Conservation (phyloP, 2,888 invertebrate genomes). For the Labia minor region DNA sequence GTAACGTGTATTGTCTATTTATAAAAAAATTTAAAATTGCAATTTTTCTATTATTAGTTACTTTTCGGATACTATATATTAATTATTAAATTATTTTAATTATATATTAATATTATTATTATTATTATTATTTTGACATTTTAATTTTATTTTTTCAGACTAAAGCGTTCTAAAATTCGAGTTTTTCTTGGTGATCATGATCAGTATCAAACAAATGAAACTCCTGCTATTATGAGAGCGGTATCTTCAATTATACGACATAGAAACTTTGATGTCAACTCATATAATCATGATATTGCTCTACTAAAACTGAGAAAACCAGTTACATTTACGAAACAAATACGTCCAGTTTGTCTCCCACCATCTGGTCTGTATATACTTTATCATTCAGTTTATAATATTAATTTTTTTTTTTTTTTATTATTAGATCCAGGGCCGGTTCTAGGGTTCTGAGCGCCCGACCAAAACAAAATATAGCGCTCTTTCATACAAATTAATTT, state of each 20-base stretch:
- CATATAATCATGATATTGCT: slow-evolving; percentile 79
- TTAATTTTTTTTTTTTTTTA: slow-evolving; percentile 9
- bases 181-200: slow-evolving; percentile 77
- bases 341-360: slow-evolving; percentile 69
- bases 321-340: slow-evolving; percentile 61
- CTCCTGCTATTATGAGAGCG: slow-evolving; percentile 67
- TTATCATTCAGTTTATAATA: slow-evolving; percentile 33
- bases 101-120: no score
- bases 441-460: neutral
- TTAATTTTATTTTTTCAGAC: no score
- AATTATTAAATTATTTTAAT: no score
- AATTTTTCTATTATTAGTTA: no score
- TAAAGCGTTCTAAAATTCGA: slow-evolving; percentile 68
- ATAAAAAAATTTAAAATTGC: no score
- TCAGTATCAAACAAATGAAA: slow-evolving; percentile 55
- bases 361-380: no score
- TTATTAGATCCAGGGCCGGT: neutral
- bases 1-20: no score
- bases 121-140: no score
- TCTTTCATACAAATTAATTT: no score
- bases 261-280: slow-evolving; percentile 71
- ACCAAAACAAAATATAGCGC: no score
- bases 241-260: slow-evolving; percentile 68
- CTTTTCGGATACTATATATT: no score
- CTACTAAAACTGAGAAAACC: slow-evolving; percentile 65